Conservation (phyloP, 2,888 invertebrate species). For the Perizoma affinitatum region DNA sequence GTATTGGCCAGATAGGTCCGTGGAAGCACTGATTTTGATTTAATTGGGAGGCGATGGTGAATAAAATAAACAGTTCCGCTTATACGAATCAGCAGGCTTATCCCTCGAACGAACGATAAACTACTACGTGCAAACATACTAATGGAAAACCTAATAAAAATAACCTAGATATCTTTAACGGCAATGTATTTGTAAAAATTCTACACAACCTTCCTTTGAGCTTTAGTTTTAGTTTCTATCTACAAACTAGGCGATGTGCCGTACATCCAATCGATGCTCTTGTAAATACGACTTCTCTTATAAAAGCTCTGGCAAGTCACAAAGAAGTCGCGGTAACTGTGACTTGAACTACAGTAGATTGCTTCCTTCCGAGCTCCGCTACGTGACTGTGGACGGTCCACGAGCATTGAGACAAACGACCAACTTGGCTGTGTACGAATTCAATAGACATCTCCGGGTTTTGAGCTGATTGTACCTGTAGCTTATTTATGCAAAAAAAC, state of each 20-base stretch:
- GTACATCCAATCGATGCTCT: constrained; percentile 8
- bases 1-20: too few relatives aligned
- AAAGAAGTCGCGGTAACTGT: constrained; percentile 34
- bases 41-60: too few relatives aligned
- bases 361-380: constrained; percentile 46
- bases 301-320: constrained; percentile 24
- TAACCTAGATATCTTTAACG: neutral
- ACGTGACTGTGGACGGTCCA: constrained; percentile 43
- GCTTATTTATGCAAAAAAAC: too few relatives aligned
- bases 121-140: too few relatives aligned
- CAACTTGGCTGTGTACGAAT: too few relatives aligned
- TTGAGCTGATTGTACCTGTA: too few relatives aligned
- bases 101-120: too few relatives aligned
- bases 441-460: too few relatives aligned
- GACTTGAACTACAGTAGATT: constrained; percentile 43
- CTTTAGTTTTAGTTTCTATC: neutral
- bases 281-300: constrained; percentile 14
- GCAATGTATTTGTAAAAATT: neutral
- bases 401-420: neutral
- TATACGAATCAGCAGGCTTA: too few relatives aligned
- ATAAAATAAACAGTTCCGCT: too few relatives aligned
- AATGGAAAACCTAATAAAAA: too few relatives aligned
- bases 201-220: neutral
- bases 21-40: too few relatives aligned
- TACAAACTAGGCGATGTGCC: constrained; percentile 6